Percentiles rank a stretch among this genome's conserved stretches.
These are phyloP conservation scores for Athrips mouffetella DNA, from an alignment of 2,888 invertebrate genomes.

Conservation along the genomic window DNA sequence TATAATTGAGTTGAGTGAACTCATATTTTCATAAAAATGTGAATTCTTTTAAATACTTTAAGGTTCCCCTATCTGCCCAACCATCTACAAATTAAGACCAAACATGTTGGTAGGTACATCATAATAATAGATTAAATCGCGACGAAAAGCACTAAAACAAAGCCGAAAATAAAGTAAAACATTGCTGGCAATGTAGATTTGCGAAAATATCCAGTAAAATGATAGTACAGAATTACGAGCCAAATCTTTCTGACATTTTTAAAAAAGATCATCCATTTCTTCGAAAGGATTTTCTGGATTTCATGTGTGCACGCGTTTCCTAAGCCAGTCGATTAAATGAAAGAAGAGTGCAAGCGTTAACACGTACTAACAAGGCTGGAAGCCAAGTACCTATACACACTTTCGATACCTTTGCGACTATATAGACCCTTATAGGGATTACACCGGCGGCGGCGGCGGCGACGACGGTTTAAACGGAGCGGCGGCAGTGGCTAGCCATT, in stretches of 20 bases:
- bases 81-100: constrained; percentile 33
- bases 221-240: too few relatives aligned
- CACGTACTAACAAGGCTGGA: constrained; percentile 18
- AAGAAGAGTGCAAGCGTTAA: too few relatives aligned
- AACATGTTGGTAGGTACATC: constrained; percentile 23
- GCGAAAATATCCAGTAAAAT: not conserved
- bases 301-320: constrained; percentile 32
- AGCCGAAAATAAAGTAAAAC: constrained; percentile 30
- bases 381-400: not conserved
- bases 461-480: too few relatives aligned
- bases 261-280: constrained; percentile 49
- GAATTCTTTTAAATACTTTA: constrained; percentile 32
- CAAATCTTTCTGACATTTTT: too few relatives aligned
- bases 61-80: constrained; percentile 28
- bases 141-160: constrained; percentile 36
- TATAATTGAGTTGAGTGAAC: constrained; percentile 56
- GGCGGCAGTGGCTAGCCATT: constrained; percentile 48
- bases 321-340: not conserved
- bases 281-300: constrained; percentile 57
- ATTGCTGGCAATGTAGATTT: not conserved
- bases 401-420: constrained; percentile 43
- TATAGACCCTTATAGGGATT: constrained; percentile 56
- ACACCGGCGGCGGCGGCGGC: constrained; percentile 49
- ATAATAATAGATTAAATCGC: constrained; percentile 31
- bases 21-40: constrained; percentile 26